Base-by-base conservation (phyloP, 2,888 invertebrate species). In the Clistopyga incitator region DNA sequence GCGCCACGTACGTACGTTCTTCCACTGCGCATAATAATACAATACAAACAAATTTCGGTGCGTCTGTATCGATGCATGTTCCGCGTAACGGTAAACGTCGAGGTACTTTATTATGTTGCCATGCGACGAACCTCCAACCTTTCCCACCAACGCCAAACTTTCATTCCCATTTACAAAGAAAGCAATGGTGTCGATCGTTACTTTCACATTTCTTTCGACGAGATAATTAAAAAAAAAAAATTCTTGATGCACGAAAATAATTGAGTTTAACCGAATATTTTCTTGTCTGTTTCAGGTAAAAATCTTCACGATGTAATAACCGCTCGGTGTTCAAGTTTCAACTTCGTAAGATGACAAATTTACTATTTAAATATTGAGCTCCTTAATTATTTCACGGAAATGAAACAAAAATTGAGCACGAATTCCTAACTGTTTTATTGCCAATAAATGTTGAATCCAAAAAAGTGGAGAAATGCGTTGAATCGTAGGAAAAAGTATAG, bases 1-100 rank as follows among this genome's bases (percentile, higher is more conserved):
- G 42, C 67, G 42, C 61, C 50, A 78, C 78, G 81, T 82, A 78
- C 78, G 81, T 82, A 84, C 81, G 79, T 81, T 81, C 67, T 81
- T 87, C 84, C 78, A 81, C 59, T 82, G 74, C 64, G 54, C 84
- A 72, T 72, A 81, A 74, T 78, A 70, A 78, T 77, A 83, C 83
- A 83, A 80, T 83, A 59, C 79, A 77, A 83, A 79, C 76, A 83
- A 83, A 80, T 77, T 83, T 83, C 50, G 56, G 59, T 61, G 64
- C 56, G 59, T 76, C 67, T 65, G 65, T 52, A 76, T 50, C 20
- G 29, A 25, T 56, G 13, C n/a, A 34, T 34, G 34, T 34, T 18
- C 6, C 29, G 29, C 59, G 29, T 15, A 38, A 29, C 74, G 65
- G 20, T 42, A 13, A 64, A 8, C 23, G 38, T 15, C 34, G 11